These are phyloP conservation scores for Timandra comae DNA, from an alignment of 2,888 invertebrate genomes.

Conservation along the genomic window DNA sequence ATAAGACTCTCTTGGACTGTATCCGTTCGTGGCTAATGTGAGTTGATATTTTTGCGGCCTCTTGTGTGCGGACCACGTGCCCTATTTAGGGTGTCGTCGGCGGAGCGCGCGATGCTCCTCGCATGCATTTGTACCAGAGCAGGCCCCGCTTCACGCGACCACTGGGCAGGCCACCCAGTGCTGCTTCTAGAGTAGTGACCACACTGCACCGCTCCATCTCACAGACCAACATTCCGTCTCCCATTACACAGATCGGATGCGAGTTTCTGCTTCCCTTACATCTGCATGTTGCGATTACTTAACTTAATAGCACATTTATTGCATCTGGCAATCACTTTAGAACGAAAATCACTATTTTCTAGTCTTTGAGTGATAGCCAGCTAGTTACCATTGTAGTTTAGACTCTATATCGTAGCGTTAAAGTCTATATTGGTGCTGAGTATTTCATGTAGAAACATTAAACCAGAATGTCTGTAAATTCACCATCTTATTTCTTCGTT, in stretches of 20 bases:
- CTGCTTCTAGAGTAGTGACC: conserved; percentile 27
- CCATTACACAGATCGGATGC: conserved; percentile 37
- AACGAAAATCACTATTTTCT: conserved; percentile 31
- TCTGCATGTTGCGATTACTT: conserved; percentile 20
- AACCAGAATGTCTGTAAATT: conserved; percentile 69
- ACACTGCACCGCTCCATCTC: conserved; percentile 17
- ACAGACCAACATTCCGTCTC: conserved; percentile 38
- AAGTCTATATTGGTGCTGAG: conserved; percentile 36
- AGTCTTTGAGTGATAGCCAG: conserved; percentile 44
- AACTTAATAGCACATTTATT: conserved; percentile 23
- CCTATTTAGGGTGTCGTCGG: conserved; percentile 63
- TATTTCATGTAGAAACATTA: conserved; percentile 49
- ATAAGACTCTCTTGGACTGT: conserved; percentile 55
- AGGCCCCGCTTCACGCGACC: conserved; percentile 47
- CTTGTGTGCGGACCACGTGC: conserved; percentile 61
- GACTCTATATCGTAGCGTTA: conserved; percentile 35
- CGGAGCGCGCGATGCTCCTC: conserved; percentile 48
- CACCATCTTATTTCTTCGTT: conserved; percentile 70
- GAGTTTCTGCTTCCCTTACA: conserved; percentile 24
- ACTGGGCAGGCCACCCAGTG: conserved; percentile 28
- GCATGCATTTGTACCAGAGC: conserved; percentile 44
- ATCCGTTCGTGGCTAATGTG: conserved; percentile 67
- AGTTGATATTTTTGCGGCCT: conserved; percentile 53
- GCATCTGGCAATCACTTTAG: conserved; percentile 32
- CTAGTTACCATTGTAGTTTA: conserved; percentile 28